phyloP scores from a whole-genome alignment of 2,888 invertebrate genomes.

The Tenthredo livida region DNA sequence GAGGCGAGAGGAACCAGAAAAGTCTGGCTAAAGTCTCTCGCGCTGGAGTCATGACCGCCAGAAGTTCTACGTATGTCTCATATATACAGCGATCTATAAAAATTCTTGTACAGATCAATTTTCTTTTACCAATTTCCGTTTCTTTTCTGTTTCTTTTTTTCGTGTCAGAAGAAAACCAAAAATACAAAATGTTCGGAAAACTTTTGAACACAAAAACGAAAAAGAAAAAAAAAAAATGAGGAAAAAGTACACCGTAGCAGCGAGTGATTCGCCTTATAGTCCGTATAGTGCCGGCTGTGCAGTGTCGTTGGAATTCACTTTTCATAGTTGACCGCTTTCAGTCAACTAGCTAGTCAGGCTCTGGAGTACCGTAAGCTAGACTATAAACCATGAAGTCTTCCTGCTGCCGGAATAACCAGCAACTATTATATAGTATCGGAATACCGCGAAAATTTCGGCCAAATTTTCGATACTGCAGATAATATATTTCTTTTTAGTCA shows the following conservation, averaged over 20 bases:
- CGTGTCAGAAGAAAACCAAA: too few species aligned
- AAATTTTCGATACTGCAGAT: too few species aligned
- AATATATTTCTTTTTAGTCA: too few species aligned
- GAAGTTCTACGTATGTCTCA: too few species aligned
- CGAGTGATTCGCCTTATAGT: background rate
- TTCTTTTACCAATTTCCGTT: too few species aligned
- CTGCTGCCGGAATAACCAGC: background rate
- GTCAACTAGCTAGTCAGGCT: background rate
- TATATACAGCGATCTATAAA: too few species aligned
- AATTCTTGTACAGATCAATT: too few species aligned
- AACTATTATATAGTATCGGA: background rate
- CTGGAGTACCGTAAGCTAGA: constrained; percentile 39
- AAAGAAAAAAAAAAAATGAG: background rate
- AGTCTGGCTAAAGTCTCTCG: constrained; percentile 8
- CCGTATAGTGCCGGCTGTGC: background rate
- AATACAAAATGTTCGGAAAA: background rate
- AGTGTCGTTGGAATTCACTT: constrained; percentile 45
- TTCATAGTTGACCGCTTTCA: constrained; percentile 51
- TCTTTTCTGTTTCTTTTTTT: too few species aligned
- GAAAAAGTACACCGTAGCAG: background rate
- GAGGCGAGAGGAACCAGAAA: constrained; percentile 39
- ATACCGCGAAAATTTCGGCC: background rate
- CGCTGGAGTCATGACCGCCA: too few species aligned
- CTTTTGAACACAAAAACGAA: background rate
- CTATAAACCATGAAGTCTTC: constrained; percentile 27